Percentiles rank a stretch among this genome's conserved stretches.
phyloP scores from a whole-genome alignment of 2,888 invertebrate genomes.

The Kuschelorhynchus macadamiae region DNA sequence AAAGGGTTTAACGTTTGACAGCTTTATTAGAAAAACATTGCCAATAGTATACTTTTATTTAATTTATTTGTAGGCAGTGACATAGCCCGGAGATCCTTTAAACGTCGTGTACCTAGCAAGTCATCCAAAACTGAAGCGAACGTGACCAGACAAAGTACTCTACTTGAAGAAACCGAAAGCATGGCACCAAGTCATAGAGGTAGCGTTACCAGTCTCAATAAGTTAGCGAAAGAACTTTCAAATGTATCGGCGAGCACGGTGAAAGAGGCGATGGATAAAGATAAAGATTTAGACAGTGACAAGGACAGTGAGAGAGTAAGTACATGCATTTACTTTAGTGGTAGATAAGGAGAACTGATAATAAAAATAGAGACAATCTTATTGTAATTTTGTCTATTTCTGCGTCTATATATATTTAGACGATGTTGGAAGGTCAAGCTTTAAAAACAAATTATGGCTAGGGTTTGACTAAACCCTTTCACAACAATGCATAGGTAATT shows the following conservation, averaged over 20 bases:
- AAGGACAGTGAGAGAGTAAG: slow-evolving; percentile 52
- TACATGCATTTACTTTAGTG: neutral
- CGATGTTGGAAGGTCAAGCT: neutral
- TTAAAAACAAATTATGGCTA: too few relatives aligned
- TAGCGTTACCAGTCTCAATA: slow-evolving; percentile 61
- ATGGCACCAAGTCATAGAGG: slow-evolving; percentile 55
- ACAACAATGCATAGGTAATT: too few relatives aligned
- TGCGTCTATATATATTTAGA: neutral
- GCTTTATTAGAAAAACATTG: too few relatives aligned
- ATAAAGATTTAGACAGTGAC: slow-evolving; percentile 51
- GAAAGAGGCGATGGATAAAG: slow-evolving; percentile 56
- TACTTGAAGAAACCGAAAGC: slow-evolving; percentile 65
- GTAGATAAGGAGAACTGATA: neutral
- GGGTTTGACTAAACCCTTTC: too few relatives aligned
- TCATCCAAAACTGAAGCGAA: slow-evolving; percentile 68
- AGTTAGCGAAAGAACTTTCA: slow-evolving; percentile 64
- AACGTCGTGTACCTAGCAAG: slow-evolving; percentile 66
- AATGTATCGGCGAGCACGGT: slow-evolving; percentile 60
- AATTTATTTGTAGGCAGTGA: slow-evolving; percentile 73
- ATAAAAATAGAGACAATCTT: neutral
- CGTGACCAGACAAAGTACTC: slow-evolving; percentile 63
- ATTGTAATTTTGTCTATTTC: too few relatives aligned
- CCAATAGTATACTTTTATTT: too few relatives aligned
- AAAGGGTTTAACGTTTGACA: too few relatives aligned
- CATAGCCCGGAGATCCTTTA: slow-evolving; percentile 84